phyloP scores from a whole-genome alignment of 1,140 invertebrate species.

The Campodea augens region DNA sequence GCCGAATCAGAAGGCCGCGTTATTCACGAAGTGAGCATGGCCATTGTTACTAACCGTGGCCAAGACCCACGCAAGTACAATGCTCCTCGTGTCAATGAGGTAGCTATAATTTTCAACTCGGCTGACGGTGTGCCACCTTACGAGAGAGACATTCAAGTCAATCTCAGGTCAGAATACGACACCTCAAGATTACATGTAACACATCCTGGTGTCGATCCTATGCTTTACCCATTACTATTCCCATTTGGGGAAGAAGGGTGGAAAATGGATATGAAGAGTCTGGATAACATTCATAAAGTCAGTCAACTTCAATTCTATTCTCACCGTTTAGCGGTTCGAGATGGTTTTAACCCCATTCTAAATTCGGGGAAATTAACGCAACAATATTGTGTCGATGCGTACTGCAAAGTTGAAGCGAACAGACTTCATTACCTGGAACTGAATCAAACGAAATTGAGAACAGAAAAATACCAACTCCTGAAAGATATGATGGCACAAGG shows the following conservation, averaged over 20 bases:
- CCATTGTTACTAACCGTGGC: background rate
- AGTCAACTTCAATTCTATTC: no score
- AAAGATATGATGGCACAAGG: constrained; percentile 10
- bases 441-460: constrained; percentile 17
- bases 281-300: no score
- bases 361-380: constrained; percentile 14
- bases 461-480: constrained; percentile 14
- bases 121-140: constrained; percentile 6
- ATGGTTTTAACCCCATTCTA: constrained; percentile 10
- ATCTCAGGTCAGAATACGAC: constrained; percentile 1
- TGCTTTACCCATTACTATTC: constrained; percentile 7
- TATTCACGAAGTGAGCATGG: background rate
- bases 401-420: constrained; percentile 17
- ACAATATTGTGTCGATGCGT: constrained; percentile 20
- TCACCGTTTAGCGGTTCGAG: constrained; percentile 3
- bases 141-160: background rate
- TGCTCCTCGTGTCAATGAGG: constrained; percentile 10
- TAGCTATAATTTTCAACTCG: constrained; percentile 10
- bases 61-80: constrained; percentile 11
- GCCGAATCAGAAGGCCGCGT: constrained; percentile 2
- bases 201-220: background rate
- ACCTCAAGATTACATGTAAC: constrained; percentile 3
- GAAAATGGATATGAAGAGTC: no score
- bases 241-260: constrained; percentile 5
- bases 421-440: constrained; percentile 14